These are phyloP conservation scores for Cephus pulcher DNA, from an alignment of 2,888 invertebrate genomes.

Conservation along the genomic window DNA sequence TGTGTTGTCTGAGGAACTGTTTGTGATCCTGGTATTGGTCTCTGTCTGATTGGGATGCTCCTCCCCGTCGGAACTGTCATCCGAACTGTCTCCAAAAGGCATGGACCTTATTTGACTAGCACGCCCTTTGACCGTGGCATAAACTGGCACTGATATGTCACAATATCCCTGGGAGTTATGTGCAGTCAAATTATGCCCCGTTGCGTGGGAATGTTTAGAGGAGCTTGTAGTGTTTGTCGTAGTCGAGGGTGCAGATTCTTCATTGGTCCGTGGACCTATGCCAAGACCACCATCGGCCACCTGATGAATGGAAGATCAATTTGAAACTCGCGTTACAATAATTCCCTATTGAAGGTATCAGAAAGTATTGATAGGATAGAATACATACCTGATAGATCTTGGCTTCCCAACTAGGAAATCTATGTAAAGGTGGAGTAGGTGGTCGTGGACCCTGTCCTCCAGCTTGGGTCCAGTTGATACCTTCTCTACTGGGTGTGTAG, in stretches of 20 bases:
- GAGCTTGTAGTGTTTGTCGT: constrained; percentile 55
- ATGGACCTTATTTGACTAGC: constrained; percentile 96
- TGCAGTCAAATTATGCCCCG: constrained; percentile 62
- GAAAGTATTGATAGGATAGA: neutral
- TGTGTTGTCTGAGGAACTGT: constrained; percentile 69
- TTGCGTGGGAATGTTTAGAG: constrained; percentile 62
- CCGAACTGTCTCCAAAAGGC: constrained; percentile 95
- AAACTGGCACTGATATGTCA: constrained; percentile 93
- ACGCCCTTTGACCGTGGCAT: constrained; percentile 93
- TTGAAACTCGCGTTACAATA: neutral
- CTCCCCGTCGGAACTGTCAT: constrained; percentile 95
- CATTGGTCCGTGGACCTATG: constrained; percentile 60
- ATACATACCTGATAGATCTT: constrained; percentile 86
- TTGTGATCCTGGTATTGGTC: constrained; percentile 67
- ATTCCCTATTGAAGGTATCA: neutral
- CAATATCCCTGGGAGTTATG: constrained; percentile 82
- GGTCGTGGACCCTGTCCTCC: constrained; percentile 71
- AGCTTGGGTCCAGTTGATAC: constrained; percentile 68
- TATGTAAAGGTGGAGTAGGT: constrained; percentile 91
- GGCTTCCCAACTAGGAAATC: constrained; percentile 96
- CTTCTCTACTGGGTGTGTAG: constrained; percentile 90
- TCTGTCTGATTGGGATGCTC: constrained; percentile 73
- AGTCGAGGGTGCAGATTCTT: constrained; percentile 59
- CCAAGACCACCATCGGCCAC: constrained; percentile 64
- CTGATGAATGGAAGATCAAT: constrained; percentile 32